Evolutionary conservation across 2,888 invertebrate genomes (phyloP), one percentile per base, ranked within the genome.

Genomic region (Synergus japonicus): DNA sequence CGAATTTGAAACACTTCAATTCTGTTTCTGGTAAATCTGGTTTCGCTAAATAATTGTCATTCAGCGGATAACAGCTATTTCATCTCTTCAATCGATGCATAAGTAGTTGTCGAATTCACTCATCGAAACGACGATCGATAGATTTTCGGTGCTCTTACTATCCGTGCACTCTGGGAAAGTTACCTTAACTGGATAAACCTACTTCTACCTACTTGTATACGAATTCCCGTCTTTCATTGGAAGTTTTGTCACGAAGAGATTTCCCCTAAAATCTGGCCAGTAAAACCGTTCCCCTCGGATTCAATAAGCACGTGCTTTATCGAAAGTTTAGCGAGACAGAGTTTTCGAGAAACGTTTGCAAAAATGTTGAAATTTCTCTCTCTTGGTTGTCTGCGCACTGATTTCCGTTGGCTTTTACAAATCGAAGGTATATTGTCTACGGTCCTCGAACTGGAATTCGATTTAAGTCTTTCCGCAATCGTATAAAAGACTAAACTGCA

Each of bases 21-120:
- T 58, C n/a, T 58, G 15, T 13, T n/a, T 58, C n/a, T 58, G 15
- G 0, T 73, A 54, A 54, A 41, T 54, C 29, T 29, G 13, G 1
- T 29, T 49, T 69, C 15, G 22, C 29, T 54, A 54, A 73, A 79
- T 63, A 77, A 76, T 79, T 69, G 73, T 80, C 69, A 80, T 81
- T 79, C 66, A 78, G 60, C 69, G 80, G 37, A 41, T 73, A 49
- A 73, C 9, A 13, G 54, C n/a, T 54, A 73, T 10, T n/a, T 37
- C 54, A 54, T 37, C 37, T 73, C 15, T n/a, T 41, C 37, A 66
- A 41, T 43, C n/a, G 43, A 66, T 43, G 66, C 43, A 66, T 67
- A 67, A 44, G 2, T 46, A 54, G 54, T 41, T 73, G 54, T 54
- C 41, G 41, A 73, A 73, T 54, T 73, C 41, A 73, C 73, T 73